phyloP scores from a whole-genome alignment of 2,113 vertebrate species.

The Mastomys natalensis region DNA sequence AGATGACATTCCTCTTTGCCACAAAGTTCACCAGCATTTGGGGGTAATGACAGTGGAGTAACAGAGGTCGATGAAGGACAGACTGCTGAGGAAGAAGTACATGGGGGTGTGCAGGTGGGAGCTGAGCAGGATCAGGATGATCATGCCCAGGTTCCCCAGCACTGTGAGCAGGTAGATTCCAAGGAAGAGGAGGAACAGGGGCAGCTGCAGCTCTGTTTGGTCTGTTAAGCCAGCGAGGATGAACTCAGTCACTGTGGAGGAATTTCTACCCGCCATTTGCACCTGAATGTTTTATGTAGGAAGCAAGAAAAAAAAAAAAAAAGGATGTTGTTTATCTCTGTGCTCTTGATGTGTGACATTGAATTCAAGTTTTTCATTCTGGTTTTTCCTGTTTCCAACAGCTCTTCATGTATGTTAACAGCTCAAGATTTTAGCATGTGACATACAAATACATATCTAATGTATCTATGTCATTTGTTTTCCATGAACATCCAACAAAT shows the following conservation, averaged over 20 bases:
- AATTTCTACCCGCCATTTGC: constrained; percentile 9
- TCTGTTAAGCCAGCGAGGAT: neutral
- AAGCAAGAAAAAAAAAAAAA: neutral
- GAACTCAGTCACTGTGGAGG: neutral
- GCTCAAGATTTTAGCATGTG: neutral
- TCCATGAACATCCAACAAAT: neutral
- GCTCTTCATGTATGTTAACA: neutral
- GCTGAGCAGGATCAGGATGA: neutral
- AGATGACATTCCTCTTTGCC: neutral
- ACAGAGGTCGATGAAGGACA: neutral
- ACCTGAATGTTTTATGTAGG: neutral
- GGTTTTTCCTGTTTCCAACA: neutral
- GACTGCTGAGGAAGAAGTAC: neutral
- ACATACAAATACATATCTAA: neutral
- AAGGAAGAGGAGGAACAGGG: neutral
- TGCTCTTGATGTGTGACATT: neutral
- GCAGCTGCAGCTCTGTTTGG: constrained; percentile 14
- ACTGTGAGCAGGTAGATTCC: neutral
- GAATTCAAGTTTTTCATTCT: neutral
- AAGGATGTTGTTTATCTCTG: neutral
- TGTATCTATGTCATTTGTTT: neutral
- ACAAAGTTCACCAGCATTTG: neutral
- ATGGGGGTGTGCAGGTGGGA: neutral
- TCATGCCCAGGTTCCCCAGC: neutral
- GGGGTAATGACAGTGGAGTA: neutral